phyloP scores from a whole-genome alignment of 2,113 vertebrate species.

The Tetrao urogallus region DNA sequence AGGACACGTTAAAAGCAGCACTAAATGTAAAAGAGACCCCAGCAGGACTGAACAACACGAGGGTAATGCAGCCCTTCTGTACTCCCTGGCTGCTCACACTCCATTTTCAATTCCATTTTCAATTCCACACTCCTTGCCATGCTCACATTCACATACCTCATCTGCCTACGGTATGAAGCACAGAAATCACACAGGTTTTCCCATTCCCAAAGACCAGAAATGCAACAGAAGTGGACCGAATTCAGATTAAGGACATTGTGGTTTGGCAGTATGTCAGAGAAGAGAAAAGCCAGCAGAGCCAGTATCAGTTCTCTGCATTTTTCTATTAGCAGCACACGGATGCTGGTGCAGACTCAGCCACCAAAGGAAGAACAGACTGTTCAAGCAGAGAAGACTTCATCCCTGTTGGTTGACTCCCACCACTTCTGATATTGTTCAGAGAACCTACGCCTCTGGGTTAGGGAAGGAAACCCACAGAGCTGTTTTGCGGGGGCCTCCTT shows the following conservation, averaged over 20 bases:
- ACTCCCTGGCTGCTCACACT: fast-evolving
- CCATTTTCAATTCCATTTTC: too few relatives aligned
- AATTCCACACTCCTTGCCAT: fast-evolving
- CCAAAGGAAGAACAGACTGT: neutral
- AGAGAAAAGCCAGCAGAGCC: neutral
- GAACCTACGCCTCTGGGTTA: neutral
- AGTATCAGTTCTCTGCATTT: neutral
- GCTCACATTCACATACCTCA: neutral
- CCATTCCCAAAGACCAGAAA: neutral
- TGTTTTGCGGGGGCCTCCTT: neutral
- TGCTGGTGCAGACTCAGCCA: neutral
- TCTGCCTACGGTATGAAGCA: neutral
- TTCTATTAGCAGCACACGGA: neutral
- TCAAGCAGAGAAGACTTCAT: neutral
- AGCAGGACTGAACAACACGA: fast-evolving
- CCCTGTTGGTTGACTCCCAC: neutral
- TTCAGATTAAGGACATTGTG: neutral
- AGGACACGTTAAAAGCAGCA: fast-evolving
- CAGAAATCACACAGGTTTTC: neutral
- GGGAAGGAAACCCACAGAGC: neutral
- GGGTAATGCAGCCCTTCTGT: fast-evolving
- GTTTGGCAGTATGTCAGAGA: neutral
- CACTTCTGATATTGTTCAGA: neutral
- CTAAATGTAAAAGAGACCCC: neutral
- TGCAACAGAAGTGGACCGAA: neutral